phyloP scores from a whole-genome alignment of 2,797 vertebrate genomes.

The Tinamus major region DNA sequence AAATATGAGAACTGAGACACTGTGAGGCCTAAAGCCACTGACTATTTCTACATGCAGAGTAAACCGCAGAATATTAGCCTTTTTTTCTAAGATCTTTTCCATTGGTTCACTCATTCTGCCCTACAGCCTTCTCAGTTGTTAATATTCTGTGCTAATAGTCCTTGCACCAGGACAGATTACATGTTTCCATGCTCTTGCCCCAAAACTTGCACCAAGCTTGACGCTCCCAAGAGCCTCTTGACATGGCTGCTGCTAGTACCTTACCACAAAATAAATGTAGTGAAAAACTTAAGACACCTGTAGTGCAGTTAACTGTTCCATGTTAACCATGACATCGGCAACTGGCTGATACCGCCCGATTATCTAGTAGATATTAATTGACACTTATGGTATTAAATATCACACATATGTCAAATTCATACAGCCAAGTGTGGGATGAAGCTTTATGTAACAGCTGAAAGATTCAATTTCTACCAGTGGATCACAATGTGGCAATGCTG shows the following conservation, averaged over 20 bases:
- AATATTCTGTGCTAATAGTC: not conserved
- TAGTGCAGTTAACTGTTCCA: not conserved
- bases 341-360: not conserved
- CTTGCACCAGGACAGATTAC: not conserved
- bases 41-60: rapidly evolving
- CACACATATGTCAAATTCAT: not conserved
- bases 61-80: not conserved
- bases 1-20: not conserved
- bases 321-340: not conserved
- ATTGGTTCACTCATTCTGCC: not conserved
- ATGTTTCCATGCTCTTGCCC: not conserved
- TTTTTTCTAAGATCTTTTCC: not conserved
- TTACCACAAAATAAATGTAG: not conserved
- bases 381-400: not conserved
- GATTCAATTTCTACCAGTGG: not conserved
- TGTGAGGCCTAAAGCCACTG: not conserved
- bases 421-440: not conserved
- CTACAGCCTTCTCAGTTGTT: not conserved
- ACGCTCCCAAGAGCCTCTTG: not conserved
- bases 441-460: not conserved
- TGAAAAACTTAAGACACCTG: not conserved
- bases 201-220: not conserved
- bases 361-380: not conserved
- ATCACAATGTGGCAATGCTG: not conserved
- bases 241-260: not conserved